A percentile compares a stretch with the other conserved stretches of the same genome.
These are phyloP conservation scores for Myotis pilosus DNA, from an alignment of 2,797 vertebrate species.

Conservation along the genomic window DNA sequence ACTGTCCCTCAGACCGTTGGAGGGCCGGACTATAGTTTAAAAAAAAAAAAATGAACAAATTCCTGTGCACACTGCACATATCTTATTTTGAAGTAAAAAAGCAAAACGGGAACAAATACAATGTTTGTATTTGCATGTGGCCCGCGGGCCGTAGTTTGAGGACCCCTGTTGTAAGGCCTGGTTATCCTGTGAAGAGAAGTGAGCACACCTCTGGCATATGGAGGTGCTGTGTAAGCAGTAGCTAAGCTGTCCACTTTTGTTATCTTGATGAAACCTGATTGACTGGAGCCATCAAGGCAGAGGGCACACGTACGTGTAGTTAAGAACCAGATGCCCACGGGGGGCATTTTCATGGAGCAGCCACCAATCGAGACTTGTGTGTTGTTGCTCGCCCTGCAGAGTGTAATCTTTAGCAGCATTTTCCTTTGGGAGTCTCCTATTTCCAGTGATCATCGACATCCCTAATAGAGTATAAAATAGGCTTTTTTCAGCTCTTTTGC, in stretches of 20 bases:
- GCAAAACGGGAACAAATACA: too few relatives aligned
- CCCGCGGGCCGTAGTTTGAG: too few relatives aligned
- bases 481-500: not conserved
- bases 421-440: not conserved
- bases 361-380: fast-evolving
- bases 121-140: too few relatives aligned
- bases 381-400: not conserved
- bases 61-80: too few relatives aligned
- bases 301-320: not conserved
- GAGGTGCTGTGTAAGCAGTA: not conserved
- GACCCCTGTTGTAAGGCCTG: not conserved
- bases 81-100: too few relatives aligned
- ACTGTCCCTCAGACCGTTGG: too few relatives aligned
- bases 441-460: not conserved
- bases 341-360: not conserved
- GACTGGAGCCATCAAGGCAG: not conserved
- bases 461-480: not conserved
- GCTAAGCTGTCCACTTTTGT: not conserved
- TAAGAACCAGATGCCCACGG: too few relatives aligned
- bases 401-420: not conserved
- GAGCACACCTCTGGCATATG: not conserved
- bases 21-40: too few relatives aligned
- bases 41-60: too few relatives aligned
- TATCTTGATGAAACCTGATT: not conserved
- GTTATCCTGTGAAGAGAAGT: not conserved